Base-by-base conservation (phyloP, 1,140 invertebrate species). In the Globodera ellingtonae region DNA sequence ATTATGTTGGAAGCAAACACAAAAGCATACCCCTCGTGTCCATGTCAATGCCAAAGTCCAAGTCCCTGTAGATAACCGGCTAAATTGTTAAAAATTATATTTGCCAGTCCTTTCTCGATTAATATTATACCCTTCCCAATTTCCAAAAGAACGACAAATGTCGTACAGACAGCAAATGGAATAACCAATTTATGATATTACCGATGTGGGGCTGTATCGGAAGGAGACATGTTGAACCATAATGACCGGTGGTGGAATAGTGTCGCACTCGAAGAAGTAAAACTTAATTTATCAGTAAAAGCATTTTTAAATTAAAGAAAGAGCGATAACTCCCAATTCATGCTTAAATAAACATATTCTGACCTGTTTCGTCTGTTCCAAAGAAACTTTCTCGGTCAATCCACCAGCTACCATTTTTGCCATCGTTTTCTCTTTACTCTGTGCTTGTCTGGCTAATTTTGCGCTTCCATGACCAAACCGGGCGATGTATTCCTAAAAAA, bases 141-240 rank as follows among this genome's bases (percentile, higher is more conserved):
- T 35, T 35, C 1, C 35, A 35, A 35, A 35, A 35, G 35, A 35
- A 35, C 35, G 35, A 35, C 35, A 35, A 35, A 35, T 35, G 35
- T 35, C 1, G 35, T 24, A 24, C 24, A 24, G 35, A 35, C 35
- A 35, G 35, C 35, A 35, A 35, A 35, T 35, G 6, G 81, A 83
- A 71, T 78, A 67, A 66, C 71, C 44, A 72, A 62, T 66, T 72
- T 13, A 77, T n/a, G 69, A 10, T 70, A 81, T 75, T 84, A 92
- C 91, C 86, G 90, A 90, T 67, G 91, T 92, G 35, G 98, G 95
- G 80, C 91, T 93, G 89, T 99, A 99, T 46, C 94, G 93, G 91
- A 99, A 99, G 86, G 94, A 95, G 35, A 99, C 96, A 89, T 98
- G 96, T 90, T 95, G 94, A 62, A 99, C 95, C 95, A 98, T 98